Evolutionary conservation across 2,888 invertebrate genomes (phyloP), one percentile per base, ranked within the genome.

Genomic region (Prosapia bicincta): DNA sequence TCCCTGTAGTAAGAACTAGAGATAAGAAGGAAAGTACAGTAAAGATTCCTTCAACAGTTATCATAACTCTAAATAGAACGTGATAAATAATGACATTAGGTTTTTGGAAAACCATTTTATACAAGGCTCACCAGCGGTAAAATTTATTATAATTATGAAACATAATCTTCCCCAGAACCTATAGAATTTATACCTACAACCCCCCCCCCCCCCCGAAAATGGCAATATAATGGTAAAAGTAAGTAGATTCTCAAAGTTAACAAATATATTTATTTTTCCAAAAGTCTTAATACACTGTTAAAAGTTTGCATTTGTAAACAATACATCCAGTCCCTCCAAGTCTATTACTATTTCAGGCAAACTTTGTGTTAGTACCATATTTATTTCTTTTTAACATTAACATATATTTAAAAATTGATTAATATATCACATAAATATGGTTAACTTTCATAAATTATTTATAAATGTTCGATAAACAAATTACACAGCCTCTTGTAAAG

Each of bases 401-500:
- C 38, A 38, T 38, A 38, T 38, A 38, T 38, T 38, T 38, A 38
- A 38, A 38, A 38, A 38, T 38, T 38, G 9, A 38, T 13, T 38
- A 38, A 38, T 15, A 38, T 38, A 38, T 38, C 38, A 38, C 38
- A 38, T 38, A 38, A 38, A 38, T 38, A 38, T 38, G 38, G 38
- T 38, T 38, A 38, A 38, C 38, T 38, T 38, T 38, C 38, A 13
- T 38, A 38, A 38, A 38, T 38, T 38, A 38, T 38, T 38, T 38
- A 38, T 38, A 38, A 38, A 38, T 38, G 38, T 13, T 66, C 67
- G 30, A 43, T 73, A 71, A 28, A 25, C 38, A 72, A 75, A 75
- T 32, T 15, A 76, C 76, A 76, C 76, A 76, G 76, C 76, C 76
- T 76, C 72, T 72, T 69, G 69, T 76, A 76, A 76, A 76, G 76